A percentile compares a stretch with the other conserved stretches of the same genome.
Evolutionary conservation across 2,113 vertebrate species (phyloP).

Genomic region (Antechinus flavipes): DNA sequence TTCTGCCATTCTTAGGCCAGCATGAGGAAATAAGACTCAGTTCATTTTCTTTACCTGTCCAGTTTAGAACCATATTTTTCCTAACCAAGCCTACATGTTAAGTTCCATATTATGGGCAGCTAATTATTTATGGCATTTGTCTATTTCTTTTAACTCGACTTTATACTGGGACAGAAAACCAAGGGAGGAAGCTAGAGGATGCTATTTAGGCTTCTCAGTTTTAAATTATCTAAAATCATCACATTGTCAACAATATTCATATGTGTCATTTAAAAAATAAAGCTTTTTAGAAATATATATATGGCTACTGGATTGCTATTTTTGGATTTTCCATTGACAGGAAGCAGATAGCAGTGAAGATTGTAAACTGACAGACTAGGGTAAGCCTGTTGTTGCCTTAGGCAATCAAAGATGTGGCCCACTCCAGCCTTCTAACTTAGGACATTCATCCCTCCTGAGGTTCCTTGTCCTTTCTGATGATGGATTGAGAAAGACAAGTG

Average conservation of each 20-base stretch:
- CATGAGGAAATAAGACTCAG: neutral
- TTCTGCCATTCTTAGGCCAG: neutral
- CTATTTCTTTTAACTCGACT: conserved; percentile 43
- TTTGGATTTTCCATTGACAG: conserved; percentile 82
- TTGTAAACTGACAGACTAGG: conserved; percentile 84
- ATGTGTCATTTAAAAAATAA: rapidly evolving
- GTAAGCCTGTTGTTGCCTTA: conserved; percentile 80
- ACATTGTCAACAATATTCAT: neutral
- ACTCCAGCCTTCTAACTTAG: conserved; percentile 76
- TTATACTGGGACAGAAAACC: conserved; percentile 1
- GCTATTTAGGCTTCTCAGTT: neutral
- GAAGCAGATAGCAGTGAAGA: conserved; percentile 81
- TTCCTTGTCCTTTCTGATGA: conserved; percentile 88
- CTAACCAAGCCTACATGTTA: neutral
- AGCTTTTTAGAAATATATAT: conserved; percentile 68
- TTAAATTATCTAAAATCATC: conserved; percentile 29
- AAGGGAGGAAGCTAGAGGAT: neutral
- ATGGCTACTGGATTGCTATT: conserved; percentile 66
- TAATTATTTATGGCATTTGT: neutral
- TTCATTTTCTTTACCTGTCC: conserved; percentile 17
- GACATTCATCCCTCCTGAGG: conserved; percentile 87
- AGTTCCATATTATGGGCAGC: neutral
- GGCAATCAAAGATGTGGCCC: conserved; percentile 78
- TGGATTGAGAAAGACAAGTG: conserved; percentile 91
- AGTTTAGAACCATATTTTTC: conserved; percentile 35